Percentiles rank a stretch among this genome's conserved stretches.
phyloP scores from a whole-genome alignment of 2,113 vertebrate species.

The Craseonycteris thonglongyai region DNA sequence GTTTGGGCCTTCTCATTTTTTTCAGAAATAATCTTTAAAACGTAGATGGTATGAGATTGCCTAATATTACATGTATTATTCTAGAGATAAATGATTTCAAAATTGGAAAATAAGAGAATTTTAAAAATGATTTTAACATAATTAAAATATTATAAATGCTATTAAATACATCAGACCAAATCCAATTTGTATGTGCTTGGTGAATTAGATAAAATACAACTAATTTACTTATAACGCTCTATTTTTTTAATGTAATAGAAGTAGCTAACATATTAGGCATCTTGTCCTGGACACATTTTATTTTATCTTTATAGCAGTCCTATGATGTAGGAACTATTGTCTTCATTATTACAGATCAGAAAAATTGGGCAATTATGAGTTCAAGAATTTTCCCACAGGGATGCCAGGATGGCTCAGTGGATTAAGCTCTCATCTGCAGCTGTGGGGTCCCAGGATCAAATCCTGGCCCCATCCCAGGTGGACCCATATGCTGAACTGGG shows the following conservation, averaged over 20 bases:
- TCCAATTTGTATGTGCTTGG: background rate
- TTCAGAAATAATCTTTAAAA: background rate
- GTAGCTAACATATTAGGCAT: background rate
- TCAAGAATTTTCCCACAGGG: background rate
- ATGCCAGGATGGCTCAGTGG: too few species aligned
- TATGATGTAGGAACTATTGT: background rate
- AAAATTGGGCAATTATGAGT: background rate
- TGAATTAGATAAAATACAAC: background rate
- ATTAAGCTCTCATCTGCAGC: too few species aligned
- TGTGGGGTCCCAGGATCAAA: too few species aligned
- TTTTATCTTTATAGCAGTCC: background rate
- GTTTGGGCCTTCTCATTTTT: background rate
- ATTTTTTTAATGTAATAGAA: background rate
- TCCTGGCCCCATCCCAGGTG: too few species aligned
- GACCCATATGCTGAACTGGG: too few species aligned
- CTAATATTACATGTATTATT: background rate
- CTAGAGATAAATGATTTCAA: background rate
- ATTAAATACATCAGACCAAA: background rate
- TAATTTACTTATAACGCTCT: background rate
- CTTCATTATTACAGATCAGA: background rate
- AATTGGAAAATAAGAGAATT: background rate
- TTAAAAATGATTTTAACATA: background rate
- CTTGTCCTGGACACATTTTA: background rate
- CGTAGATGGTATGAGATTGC: background rate
- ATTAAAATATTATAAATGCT: background rate